Base-by-base conservation (phyloP, 2,888 invertebrate genomes). In the Erebia palarica region DNA sequence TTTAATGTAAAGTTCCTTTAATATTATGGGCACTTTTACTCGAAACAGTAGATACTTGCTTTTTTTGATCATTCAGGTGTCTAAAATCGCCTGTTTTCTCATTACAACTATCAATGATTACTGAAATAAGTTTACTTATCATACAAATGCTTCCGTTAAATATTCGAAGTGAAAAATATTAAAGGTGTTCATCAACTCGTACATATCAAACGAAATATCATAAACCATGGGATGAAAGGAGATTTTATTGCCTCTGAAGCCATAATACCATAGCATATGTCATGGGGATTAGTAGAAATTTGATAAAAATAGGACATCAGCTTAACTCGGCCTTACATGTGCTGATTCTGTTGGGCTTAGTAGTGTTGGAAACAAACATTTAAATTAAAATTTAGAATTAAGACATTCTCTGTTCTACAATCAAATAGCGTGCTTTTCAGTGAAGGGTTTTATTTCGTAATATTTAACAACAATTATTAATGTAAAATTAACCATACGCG, bases 231-330 rank as follows among this genome's bases (percentile, higher is more conserved):
- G 71, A 73, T 73, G 73, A 74, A 76, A 74, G 72, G 66, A 73
- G 66, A 73, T 73, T 76, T 76, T 74, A 76, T 71, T 61, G 70
- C 75, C 70, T 69, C 72, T 65, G 59, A 70, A 72, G 59, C 68
- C 72, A 72, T 74, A 74, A 68, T 71, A 72, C 65, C 65, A 68
- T 66, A 72, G 73, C 67, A 73, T 76, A 75, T 75, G 71, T 73
- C 74, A 73, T 68, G 69, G 70, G 71, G 75, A 71, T 76, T 73
- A 73, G 70, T 74, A 71, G 74, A 76, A 72, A 75, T 73, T 75
- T 68, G 64, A 68, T 75, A 74, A 74, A 76, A 76, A 77, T 75
- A 73, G 75, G 74, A 69, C 72, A 75, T 74, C 73, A 64, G 57
- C 44, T 65, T 65, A 57, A 42, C 18, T 13, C n/a, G 47, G 57